Evolutionary conservation across 2,797 vertebrate species (phyloP).

Genomic region (Sciurus carolinensis): DNA sequence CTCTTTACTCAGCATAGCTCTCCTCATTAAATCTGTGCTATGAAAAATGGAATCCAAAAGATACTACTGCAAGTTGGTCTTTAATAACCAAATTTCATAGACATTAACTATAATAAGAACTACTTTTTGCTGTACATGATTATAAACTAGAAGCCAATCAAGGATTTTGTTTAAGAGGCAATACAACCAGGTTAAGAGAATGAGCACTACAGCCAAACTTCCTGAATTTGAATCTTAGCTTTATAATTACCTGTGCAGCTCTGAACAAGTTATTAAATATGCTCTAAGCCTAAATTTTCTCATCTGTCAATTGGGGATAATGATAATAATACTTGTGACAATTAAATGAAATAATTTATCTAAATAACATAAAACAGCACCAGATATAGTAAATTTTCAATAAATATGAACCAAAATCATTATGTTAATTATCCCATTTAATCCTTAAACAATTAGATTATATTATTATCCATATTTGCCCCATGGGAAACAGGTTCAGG

Average conservation of each 20-base stretch:
- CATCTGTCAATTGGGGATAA: background rate
- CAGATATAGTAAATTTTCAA: background rate
- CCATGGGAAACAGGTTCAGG: background rate
- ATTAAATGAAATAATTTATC: conserved; percentile 12
- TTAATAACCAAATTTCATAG: background rate
- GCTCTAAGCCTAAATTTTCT: background rate
- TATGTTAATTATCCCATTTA: background rate
- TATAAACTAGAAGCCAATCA: conserved; percentile 2
- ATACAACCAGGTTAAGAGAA: background rate
- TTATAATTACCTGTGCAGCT: background rate
- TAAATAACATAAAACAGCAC: background rate
- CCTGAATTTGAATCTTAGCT: background rate
- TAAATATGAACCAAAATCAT: background rate
- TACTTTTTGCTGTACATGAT: background rate
- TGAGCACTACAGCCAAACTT: background rate
- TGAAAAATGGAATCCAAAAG: conserved; percentile 28
- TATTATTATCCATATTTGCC: background rate
- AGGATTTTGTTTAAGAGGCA: background rate
- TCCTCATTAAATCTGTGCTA: background rate
- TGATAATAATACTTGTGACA: background rate
- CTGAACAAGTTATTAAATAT: background rate
- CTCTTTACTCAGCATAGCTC: background rate
- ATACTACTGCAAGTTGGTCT: background rate
- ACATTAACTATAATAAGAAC: conserved; percentile 18
- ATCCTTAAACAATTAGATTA: background rate